Evolutionary conservation across 2,113 vertebrate genomes (phyloP).

Genomic region (Paratilapia polleni): DNA sequence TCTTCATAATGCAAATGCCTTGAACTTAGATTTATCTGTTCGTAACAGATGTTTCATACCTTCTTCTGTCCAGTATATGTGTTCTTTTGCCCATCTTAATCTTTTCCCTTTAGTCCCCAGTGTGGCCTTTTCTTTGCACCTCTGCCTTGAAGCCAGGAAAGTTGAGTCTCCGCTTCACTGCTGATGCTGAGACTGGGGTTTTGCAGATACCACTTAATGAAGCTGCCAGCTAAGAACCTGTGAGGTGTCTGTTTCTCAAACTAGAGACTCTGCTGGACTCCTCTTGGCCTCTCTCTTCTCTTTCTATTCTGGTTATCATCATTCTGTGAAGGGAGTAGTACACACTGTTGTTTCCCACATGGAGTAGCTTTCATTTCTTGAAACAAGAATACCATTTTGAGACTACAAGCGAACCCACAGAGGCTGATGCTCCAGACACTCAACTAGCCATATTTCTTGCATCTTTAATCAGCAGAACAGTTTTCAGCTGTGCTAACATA

Average conservation of each 20-base stretch:
- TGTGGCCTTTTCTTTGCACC: not conserved
- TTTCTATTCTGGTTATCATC: not conserved
- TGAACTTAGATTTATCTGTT: not conserved
- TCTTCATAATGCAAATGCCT: not conserved
- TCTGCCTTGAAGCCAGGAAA: not conserved
- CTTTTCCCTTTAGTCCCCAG: not conserved
- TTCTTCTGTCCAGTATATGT: not conserved
- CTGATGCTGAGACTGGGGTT: not conserved
- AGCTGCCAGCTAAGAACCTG: not conserved
- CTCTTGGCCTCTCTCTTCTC: not conserved
- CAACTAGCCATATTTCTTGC: not conserved
- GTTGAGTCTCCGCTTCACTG: not conserved
- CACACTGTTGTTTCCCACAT: not conserved
- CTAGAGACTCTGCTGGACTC: not conserved
- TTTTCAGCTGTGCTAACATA: not conserved
- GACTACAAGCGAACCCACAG: not conserved
- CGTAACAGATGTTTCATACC: not conserved
- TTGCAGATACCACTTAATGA: slow-evolving; percentile 2
- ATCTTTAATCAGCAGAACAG: not conserved
- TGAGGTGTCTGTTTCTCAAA: not conserved
- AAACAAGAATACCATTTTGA: slow-evolving; percentile 7
- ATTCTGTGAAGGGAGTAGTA: not conserved
- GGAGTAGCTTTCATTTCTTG: slow-evolving; percentile 1
- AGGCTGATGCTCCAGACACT: not conserved
- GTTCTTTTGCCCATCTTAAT: not conserved